Percentiles rank a stretch among this genome's conserved stretches.
These are phyloP conservation scores for Furnarius figulus DNA, from an alignment of 2,113 vertebrate species.

Conservation along the genomic window DNA sequence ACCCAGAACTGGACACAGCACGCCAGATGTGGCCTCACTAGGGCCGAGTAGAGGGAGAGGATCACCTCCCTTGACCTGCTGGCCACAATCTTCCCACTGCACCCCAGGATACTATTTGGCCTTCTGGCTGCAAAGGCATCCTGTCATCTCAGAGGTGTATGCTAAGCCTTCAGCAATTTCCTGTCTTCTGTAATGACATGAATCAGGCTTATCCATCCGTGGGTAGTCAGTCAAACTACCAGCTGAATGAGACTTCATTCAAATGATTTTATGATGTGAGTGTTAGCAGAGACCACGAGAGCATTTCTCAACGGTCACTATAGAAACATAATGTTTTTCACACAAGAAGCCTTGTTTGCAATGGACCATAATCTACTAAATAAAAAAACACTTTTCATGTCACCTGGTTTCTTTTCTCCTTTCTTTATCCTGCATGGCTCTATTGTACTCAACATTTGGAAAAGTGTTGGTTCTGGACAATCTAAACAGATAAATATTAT, in stretches of 20 bases:
- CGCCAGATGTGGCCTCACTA: neutral
- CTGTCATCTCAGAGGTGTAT: neutral
- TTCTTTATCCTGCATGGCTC: neutral
- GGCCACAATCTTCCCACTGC: neutral
- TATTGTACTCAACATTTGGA: neutral
- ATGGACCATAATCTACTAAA: neutral
- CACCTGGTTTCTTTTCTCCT: neutral
- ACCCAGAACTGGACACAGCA: neutral
- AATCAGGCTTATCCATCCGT: neutral
- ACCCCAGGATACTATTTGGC: neutral
- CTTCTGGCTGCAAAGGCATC: neutral
- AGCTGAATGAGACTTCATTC: neutral
- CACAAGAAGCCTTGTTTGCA: neutral
- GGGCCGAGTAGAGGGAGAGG: accelerated
- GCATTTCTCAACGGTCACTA: neutral
- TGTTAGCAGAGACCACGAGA: neutral
- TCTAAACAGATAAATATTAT: neutral
- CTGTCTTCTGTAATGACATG: neutral
- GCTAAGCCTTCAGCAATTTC: neutral
- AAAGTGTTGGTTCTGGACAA: neutral
- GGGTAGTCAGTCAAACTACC: neutral
- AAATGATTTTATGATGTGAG: neutral
- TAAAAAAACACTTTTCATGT: neutral
- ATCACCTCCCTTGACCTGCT: accelerated
- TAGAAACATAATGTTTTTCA: neutral